Evolutionary conservation across 2,113 vertebrate species (phyloP).

Genomic region (Eublepharis macularius): DNA sequence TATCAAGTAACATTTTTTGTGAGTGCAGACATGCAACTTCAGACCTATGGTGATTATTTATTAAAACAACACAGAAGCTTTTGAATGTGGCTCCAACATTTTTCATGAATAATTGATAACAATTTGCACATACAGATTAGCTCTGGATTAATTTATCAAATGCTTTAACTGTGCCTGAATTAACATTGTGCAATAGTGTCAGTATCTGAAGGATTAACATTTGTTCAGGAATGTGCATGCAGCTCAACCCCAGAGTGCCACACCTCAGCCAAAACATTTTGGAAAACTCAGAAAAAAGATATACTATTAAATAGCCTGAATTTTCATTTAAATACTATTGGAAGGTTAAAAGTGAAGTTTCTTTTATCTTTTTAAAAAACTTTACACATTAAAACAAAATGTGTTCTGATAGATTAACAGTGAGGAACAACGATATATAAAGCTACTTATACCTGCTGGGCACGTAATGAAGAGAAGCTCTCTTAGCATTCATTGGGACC

Average conservation of each 20-base stretch:
- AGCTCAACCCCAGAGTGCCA: conserved; percentile 61
- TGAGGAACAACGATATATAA: conserved; percentile 84
- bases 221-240: conserved; percentile 60
- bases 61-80: conserved; percentile 49
- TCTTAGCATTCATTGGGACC: conserved; percentile 81
- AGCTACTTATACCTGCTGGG: conserved; percentile 80
- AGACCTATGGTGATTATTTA: neutral
- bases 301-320: conserved; percentile 55
- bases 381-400: conserved; percentile 78
- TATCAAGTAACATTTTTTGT: conserved; percentile 2
- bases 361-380: conserved; percentile 2
- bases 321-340: conserved; percentile 58
- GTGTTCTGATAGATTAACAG: conserved; percentile 84
- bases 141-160: conserved; percentile 55
- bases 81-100: neutral
- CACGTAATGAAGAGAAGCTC: conserved; percentile 81
- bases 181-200: conserved; percentile 53
- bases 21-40: conserved; percentile 16
- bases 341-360: conserved; percentile 69
- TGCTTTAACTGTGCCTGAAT: conserved; percentile 39
- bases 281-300: conserved; percentile 49
- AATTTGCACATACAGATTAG: conserved; percentile 7
- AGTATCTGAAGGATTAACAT: conserved; percentile 64
- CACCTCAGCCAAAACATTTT: conserved; percentile 52
- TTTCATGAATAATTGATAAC: neutral